These are phyloP conservation scores for Motacilla tschutschensis DNA, from an alignment of 2,113 vertebrate species.

Conservation along the genomic window DNA sequence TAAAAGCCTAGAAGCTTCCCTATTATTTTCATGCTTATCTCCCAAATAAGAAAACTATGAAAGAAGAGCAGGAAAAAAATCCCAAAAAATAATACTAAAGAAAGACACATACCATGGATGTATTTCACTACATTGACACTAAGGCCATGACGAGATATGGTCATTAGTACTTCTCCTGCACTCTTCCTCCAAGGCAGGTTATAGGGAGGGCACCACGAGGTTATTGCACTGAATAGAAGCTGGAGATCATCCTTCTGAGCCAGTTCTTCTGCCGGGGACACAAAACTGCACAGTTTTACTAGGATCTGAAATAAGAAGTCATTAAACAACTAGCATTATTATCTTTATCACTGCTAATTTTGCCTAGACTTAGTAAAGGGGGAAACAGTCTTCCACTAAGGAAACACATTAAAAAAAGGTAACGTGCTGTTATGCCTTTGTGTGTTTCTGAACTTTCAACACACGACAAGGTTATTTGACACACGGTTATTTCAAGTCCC, in stretches of 20 bases:
- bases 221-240: constrained; percentile 98
- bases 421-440: rapidly evolving
- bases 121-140: constrained; percentile 98
- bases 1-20: neutral
- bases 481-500: neutral
- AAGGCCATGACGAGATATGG: constrained; percentile 95
- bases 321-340: neutral
- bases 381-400: neutral
- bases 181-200: constrained; percentile 98
- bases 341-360: neutral
- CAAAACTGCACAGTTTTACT: constrained; percentile 94
- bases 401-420: neutral
- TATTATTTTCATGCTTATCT: neutral
- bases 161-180: constrained; percentile 96
- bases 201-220: constrained; percentile 97
- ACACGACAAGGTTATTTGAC: neutral
- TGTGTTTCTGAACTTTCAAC: neutral
- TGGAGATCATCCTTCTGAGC: constrained; percentile 98
- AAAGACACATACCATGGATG: constrained; percentile 83
- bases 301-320: constrained; percentile 80
- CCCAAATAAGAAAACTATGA: neutral
- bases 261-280: constrained; percentile 95
- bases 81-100: neutral
- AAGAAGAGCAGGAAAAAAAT: neutral
- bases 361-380: neutral